Conservation (phyloP, 2,797 vertebrate species). For the Echeneis naucrates region DNA sequence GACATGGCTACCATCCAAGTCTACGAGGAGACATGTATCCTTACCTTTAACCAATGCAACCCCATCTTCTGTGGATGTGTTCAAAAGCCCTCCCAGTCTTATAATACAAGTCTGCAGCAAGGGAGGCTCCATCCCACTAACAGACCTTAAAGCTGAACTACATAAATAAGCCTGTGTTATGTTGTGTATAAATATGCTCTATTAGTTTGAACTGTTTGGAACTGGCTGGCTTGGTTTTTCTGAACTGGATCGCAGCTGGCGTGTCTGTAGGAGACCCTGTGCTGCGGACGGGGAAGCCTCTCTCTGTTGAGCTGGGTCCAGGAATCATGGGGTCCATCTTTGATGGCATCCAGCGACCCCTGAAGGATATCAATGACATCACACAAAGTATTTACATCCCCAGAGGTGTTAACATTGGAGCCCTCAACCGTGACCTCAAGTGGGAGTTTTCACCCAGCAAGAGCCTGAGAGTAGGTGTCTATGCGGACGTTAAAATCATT, state of each 20-base stretch:
- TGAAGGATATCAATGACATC: conserved; percentile 93
- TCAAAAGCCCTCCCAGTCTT: too few species aligned
- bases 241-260: conserved; percentile 88
- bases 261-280: conserved; percentile 97
- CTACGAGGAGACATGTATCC: conserved; percentile 99
- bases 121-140: too few species aligned
- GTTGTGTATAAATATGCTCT: too few species aligned
- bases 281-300: conserved; percentile 95
- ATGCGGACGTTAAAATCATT: background rate
- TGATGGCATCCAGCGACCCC: conserved; percentile 97
- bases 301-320: conserved; percentile 96
- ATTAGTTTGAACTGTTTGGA: too few species aligned
- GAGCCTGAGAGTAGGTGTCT: conserved; percentile 87
- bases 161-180: too few species aligned
- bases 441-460: conserved; percentile 94
- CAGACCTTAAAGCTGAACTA: too few species aligned
- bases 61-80: background rate
- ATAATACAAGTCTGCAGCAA: too few species aligned
- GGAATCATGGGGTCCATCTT: conserved; percentile 99
- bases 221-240: conserved; percentile 78
- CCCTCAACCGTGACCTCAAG: conserved; percentile 93
- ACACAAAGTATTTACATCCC: conserved; percentile 98
- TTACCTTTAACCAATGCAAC: conserved; percentile 37
- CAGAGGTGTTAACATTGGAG: conserved; percentile 95
- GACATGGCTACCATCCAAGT: conserved; percentile 99